Evolutionary conservation across 2,797 vertebrate species (phyloP).

Genomic region (Gadopsis marmoratus): DNA sequence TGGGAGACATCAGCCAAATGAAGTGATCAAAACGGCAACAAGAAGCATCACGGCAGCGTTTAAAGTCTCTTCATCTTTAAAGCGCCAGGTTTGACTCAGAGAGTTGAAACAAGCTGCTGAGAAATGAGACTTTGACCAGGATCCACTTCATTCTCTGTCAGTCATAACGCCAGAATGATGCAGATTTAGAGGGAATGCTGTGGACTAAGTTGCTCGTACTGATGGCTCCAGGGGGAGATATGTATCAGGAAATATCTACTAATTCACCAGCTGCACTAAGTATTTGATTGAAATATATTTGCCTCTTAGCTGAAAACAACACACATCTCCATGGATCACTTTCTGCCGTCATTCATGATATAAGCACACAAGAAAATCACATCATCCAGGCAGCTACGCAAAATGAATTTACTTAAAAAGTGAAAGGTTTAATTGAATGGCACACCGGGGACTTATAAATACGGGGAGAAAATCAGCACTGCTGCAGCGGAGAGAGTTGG

Average conservation of each 20-base stretch:
- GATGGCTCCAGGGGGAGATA: conserved; percentile 54
- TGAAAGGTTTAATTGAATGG: conserved; percentile 25
- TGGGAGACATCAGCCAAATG: conserved; percentile 49
- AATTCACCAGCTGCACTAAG: conserved; percentile 52
- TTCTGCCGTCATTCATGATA: conserved; percentile 26
- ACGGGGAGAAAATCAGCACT: neutral
- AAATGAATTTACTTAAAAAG: conserved; percentile 40
- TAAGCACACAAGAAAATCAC: conserved; percentile 12
- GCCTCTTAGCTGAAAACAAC: conserved; percentile 55
- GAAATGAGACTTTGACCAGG: conserved; percentile 19
- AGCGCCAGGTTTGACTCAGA: conserved; percentile 31
- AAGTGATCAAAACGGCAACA: conserved; percentile 40
- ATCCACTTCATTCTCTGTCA: conserved; percentile 16
- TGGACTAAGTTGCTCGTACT: conserved; percentile 45
- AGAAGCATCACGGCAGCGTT: conserved; percentile 32
- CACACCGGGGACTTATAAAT: conserved; percentile 18
- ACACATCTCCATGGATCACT: conserved; percentile 31
- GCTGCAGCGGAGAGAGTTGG: neutral
- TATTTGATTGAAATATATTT: conserved; percentile 60
- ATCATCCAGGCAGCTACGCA: conserved; percentile 13
- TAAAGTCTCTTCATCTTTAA: conserved; percentile 55
- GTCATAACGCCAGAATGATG: conserved; percentile 40
- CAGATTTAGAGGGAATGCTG: conserved; percentile 49
- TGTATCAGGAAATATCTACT: conserved; percentile 51
- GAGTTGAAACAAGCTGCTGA: conserved; percentile 18